Conservation (phyloP, 1,140 invertebrate species). For the Diuraphis noxia region DNA sequence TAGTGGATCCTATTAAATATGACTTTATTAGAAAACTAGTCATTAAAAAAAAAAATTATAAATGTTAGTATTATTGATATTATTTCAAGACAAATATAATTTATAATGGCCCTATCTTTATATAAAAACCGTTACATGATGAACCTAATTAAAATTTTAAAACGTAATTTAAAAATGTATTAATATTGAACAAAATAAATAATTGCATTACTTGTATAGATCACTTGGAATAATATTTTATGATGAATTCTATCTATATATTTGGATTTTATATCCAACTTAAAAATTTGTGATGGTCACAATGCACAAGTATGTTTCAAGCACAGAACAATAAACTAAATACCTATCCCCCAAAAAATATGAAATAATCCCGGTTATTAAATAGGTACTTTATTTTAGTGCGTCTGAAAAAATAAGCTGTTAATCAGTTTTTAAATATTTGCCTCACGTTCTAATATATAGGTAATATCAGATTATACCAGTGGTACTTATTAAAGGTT, state of each 20-base stretch:
- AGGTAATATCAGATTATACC: no score
- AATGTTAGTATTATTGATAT: background rate
- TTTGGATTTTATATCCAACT: background rate
- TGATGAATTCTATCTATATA: background rate
- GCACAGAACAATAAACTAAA: no score
- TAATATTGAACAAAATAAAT: background rate
- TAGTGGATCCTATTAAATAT: background rate
- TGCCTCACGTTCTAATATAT: no score
- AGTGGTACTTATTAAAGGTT: no score
- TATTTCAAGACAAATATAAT: background rate
- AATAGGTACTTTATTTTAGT: no score
- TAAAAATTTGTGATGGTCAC: no score
- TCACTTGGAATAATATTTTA: background rate
- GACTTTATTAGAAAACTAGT: background rate
- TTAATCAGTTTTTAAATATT: no score
- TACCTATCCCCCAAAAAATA: no score
- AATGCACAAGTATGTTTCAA: no score
- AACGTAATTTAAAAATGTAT: background rate
- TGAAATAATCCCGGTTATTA: no score
- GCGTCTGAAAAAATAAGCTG: no score
- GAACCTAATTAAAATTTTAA: background rate
- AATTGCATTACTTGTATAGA: background rate
- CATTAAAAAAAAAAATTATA: background rate
- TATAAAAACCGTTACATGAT: background rate
- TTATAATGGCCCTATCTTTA: background rate